Evolutionary conservation across 2,113 vertebrate species (phyloP).

Genomic region (Cinclus mexicanus): DNA sequence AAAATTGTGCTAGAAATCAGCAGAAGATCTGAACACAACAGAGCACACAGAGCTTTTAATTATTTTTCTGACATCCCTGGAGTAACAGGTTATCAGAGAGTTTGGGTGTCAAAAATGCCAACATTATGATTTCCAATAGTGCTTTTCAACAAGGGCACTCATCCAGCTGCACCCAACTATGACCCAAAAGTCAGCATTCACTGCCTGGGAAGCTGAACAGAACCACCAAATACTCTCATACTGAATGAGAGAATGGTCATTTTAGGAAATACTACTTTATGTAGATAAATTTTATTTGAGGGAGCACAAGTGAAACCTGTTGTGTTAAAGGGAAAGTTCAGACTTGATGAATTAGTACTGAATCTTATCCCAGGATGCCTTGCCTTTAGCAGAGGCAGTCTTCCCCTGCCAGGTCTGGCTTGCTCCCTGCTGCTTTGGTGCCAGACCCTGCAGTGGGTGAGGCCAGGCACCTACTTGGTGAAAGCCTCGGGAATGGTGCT

Average conservation of each 20-base stretch:
- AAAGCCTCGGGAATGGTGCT: conserved; percentile 86
- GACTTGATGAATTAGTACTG: neutral
- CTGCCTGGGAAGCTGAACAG: neutral
- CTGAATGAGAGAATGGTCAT: neutral
- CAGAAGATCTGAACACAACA: neutral
- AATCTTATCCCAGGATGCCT: neutral
- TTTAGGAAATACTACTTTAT: neutral
- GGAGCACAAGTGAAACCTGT: neutral
- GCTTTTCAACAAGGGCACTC: accelerated
- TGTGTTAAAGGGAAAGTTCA: neutral
- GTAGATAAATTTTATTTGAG: neutral
- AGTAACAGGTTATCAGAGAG: neutral
- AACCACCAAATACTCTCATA: neutral
- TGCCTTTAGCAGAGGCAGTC: neutral
- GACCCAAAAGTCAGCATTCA: neutral
- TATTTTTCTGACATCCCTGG: neutral
- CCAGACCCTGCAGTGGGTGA: neutral
- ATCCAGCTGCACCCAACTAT: neutral
- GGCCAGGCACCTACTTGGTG: conserved; percentile 76
- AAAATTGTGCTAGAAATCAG: neutral
- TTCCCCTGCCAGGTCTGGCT: neutral
- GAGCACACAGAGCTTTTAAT: neutral
- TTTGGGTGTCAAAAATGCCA: neutral
- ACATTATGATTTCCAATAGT: neutral
- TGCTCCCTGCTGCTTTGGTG: neutral